Evolutionary conservation across 1,140 invertebrate genomes (phyloP).

Genomic region (Ostrea edulis): DNA sequence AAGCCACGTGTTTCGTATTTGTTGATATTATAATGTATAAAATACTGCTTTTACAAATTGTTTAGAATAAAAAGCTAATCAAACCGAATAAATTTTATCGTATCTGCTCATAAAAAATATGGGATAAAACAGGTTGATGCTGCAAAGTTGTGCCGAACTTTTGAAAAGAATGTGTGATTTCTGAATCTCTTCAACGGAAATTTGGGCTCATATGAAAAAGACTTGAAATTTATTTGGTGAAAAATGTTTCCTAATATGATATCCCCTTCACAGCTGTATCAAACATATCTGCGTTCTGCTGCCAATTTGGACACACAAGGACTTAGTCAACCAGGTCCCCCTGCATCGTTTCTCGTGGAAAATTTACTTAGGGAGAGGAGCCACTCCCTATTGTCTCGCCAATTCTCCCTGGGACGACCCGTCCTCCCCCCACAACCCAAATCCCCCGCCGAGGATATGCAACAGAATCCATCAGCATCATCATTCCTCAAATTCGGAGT

Average conservation of each 20-base stretch:
- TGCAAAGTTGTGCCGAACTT: not conserved
- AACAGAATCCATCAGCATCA: slow-evolving; percentile 35
- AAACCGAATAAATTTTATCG: slow-evolving; percentile 24
- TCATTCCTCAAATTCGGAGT: slow-evolving; percentile 95
- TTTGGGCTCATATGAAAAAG: not conserved
- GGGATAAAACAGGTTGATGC: not conserved
- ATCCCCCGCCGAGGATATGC: not conserved
- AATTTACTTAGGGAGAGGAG: slow-evolving; percentile 80
- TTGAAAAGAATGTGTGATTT: not conserved
- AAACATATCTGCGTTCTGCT: slow-evolving; percentile 60
- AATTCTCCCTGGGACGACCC: slow-evolving; percentile 46
- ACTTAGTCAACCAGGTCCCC: slow-evolving; percentile 57
- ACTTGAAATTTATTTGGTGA: not conserved
- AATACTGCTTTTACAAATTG: slow-evolving; percentile 23
- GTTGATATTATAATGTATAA: slow-evolving; percentile 40
- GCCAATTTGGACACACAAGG: slow-evolving; percentile 56
- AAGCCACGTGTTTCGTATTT: slow-evolving; percentile 20
- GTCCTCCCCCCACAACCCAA: slow-evolving; percentile 18
- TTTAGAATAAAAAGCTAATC: slow-evolving; percentile 5
- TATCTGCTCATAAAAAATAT: slow-evolving; percentile 46
- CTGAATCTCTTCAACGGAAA: not conserved
- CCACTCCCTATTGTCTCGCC: slow-evolving; percentile 57
- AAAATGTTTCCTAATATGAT: slow-evolving; percentile 70
- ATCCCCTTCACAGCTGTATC: slow-evolving; percentile 68
- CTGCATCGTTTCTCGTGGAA: slow-evolving; percentile 81